A percentile compares a stretch with the other conserved stretches of the same genome.
Evolutionary conservation across 2,888 invertebrate species (phyloP).

Genomic region (Drosophila barbarae): DNA sequence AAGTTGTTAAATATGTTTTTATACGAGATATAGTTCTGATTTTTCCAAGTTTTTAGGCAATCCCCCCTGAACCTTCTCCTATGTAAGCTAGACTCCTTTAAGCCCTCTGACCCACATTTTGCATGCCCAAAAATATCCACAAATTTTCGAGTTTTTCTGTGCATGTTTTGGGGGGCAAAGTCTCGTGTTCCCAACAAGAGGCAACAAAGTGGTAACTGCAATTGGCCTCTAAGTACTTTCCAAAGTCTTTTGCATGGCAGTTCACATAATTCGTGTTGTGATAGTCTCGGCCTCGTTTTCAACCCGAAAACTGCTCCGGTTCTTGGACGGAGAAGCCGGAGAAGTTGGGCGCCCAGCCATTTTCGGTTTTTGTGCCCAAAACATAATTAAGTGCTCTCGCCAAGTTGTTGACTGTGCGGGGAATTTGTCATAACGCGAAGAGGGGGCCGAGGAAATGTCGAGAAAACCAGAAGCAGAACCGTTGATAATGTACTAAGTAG

Average conservation of each 20-base stretch:
- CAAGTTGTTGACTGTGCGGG: slow-evolving; percentile 62
- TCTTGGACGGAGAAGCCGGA: slow-evolving; percentile 22
- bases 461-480: slow-evolving; percentile 30
- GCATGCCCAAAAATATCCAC: slow-evolving; percentile 13
- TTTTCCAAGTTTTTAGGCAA: background rate
- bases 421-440: slow-evolving; percentile 63
- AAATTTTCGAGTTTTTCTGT: slow-evolving; percentile 12
- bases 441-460: background rate
- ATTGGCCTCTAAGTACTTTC: slow-evolving; percentile 73
- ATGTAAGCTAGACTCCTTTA: background rate
- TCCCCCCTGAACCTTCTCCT: background rate
- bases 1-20: too few species aligned
- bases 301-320: slow-evolving; percentile 13
- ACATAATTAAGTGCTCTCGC: slow-evolving; percentile 71
- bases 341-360: slow-evolving; percentile 51
- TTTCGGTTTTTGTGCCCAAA: slow-evolving; percentile 59
- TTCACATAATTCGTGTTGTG: slow-evolving; percentile 65
- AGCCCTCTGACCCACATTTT: slow-evolving; percentile 14
- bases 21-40: too few species aligned
- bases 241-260: slow-evolving; percentile 71
- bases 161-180: slow-evolving; percentile 9
- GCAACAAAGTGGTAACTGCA: slow-evolving; percentile 56
- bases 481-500: slow-evolving; percentile 63
- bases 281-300: slow-evolving; percentile 53
- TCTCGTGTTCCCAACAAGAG: slow-evolving; percentile 25